Evolutionary conservation across 2,888 invertebrate genomes (phyloP).

Genomic region (Leptarthrus brevirostris): DNA sequence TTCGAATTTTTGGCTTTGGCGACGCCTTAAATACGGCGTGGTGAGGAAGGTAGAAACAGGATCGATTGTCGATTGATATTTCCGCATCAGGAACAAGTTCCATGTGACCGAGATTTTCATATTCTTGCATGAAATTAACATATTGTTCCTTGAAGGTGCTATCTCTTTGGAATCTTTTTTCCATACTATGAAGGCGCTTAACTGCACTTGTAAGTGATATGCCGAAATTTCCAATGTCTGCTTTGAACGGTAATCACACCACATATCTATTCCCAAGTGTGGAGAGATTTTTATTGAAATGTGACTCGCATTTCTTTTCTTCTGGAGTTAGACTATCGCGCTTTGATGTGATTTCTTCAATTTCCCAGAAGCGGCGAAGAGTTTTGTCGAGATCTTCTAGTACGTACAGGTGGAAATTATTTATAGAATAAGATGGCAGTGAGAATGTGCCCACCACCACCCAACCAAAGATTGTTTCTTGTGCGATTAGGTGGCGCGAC

Average conservation of each 20-base stretch:
- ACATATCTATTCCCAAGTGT: not conserved
- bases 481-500: too few species aligned
- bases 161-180: not conserved
- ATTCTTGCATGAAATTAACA: constrained; percentile 55
- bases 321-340: not conserved
- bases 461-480: not conserved
- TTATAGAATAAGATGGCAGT: not conserved
- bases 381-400: not conserved
- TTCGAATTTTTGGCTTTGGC: constrained; percentile 9
- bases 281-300: not conserved
- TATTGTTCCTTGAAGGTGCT: constrained; percentile 41
- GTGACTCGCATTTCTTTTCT: not conserved
- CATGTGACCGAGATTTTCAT: constrained; percentile 55
- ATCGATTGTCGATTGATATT: not conserved
- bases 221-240: not conserved
- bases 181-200: not conserved
- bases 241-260: not conserved
- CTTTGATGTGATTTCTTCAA: not conserved
- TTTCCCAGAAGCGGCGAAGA: not conserved
- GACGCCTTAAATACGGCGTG: not conserved
- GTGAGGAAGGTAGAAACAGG: not conserved
- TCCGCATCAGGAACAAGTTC: not conserved
- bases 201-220: not conserved
- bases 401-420: not conserved
- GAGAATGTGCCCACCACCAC: not conserved